These are phyloP conservation scores for Orchesella cincta DNA, from an alignment of 1,140 invertebrate species.

Conservation along the genomic window DNA sequence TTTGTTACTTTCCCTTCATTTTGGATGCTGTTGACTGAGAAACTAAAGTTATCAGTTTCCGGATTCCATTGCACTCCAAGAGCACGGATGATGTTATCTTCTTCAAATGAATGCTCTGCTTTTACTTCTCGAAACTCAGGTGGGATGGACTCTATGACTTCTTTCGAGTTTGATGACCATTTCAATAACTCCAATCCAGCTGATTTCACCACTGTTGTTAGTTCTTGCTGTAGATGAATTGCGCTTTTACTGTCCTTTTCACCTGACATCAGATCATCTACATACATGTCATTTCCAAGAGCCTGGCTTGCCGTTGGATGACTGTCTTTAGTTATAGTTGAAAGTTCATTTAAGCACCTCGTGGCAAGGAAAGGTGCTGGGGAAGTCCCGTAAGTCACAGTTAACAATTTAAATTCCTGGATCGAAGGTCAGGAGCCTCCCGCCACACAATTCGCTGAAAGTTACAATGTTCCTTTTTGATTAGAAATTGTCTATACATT, in stretches of 20 bases:
- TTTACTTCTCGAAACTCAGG: neutral
- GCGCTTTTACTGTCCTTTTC: slow-evolving; percentile 31
- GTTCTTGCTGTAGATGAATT: slow-evolving; percentile 1
- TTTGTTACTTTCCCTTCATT: slow-evolving; percentile 40
- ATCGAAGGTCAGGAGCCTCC: neutral
- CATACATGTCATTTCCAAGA: slow-evolving; percentile 55
- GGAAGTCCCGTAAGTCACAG: slow-evolving; percentile 35
- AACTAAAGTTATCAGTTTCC: slow-evolving; percentile 24
- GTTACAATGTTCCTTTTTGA: slow-evolving; percentile 47
- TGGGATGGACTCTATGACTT: slow-evolving; percentile 17
- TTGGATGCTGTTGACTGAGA: neutral
- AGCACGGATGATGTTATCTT: neutral
- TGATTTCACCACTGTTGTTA: slow-evolving; percentile 31
- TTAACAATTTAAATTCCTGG: slow-evolving; percentile 24
- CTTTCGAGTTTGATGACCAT: slow-evolving; percentile 23
- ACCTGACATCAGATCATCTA: slow-evolving; percentile 57
- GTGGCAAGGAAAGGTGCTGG: slow-evolving; percentile 24
- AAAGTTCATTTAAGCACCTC: slow-evolving; percentile 30
- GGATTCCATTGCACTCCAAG: slow-evolving; percentile 45
- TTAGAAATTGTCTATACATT: slow-evolving; percentile 32
- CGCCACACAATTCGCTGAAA: slow-evolving; percentile 39
- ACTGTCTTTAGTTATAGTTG: neutral
- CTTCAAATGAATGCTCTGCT: neutral
- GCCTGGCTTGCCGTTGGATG: slow-evolving; percentile 51
- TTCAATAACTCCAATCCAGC: slow-evolving; percentile 48